These are phyloP conservation scores for Wasmannia auropunctata DNA, from an alignment of 1,140 invertebrate species.

Conservation along the genomic window DNA sequence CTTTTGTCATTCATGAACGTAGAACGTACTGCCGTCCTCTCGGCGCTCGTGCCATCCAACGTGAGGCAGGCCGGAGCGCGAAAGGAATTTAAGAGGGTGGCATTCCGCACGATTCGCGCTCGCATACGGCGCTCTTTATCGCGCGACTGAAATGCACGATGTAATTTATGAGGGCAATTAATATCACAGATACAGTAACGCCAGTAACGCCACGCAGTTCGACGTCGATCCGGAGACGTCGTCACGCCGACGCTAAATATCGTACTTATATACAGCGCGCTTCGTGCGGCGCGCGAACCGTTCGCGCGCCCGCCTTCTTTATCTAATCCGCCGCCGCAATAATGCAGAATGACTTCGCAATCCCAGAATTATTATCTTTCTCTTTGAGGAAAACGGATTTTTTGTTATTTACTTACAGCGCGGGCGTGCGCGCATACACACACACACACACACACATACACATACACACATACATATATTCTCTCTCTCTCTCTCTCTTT, in stretches of 20 bases:
- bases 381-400: constrained; percentile 24
- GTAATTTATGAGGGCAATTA: neutral
- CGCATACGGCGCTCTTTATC: neutral
- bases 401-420: constrained; percentile 11
- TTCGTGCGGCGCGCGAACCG: neutral
- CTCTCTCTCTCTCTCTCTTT: neutral
- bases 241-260: neutral
- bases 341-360: constrained; percentile 21
- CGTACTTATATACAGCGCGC: neutral
- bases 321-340: constrained; percentile 28
- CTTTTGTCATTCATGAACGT: constrained; percentile 42
- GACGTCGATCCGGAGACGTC: neutral
- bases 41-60: neutral
- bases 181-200: neutral
- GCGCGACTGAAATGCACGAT: neutral
- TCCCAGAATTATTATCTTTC: constrained; percentile 17
- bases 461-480: neutral
- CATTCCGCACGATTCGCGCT: neutral
- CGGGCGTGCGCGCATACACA: neutral
- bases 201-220: too few relatives aligned
- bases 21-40: neutral
- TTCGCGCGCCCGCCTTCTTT: neutral
- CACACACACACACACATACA: neutral
- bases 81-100: neutral
- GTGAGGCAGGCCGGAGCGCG: neutral